phyloP scores from a whole-genome alignment of 1,140 invertebrate genomes.

The Orussus abietinus region DNA sequence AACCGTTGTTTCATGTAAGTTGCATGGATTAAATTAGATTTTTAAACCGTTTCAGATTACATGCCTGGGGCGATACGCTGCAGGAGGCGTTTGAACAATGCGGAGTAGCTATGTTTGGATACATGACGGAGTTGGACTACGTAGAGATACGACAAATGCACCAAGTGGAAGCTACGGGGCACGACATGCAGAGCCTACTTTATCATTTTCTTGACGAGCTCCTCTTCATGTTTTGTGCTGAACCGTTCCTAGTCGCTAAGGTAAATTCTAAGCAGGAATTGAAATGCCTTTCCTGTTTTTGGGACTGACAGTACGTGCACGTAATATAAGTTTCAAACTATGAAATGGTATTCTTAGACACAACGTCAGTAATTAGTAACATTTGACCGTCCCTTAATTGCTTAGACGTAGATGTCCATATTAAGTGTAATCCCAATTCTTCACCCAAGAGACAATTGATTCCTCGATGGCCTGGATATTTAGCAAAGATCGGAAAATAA shows the following conservation, averaged over 20 bases:
- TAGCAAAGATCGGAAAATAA: no score
- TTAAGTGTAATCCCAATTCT: no score
- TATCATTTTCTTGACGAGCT: constrained; percentile 95
- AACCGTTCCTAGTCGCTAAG: constrained; percentile 75
- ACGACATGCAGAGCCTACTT: constrained; percentile 85
- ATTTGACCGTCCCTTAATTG: no score
- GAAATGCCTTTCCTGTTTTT: no score
- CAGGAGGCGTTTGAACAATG: constrained; percentile 94
- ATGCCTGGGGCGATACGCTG: constrained; percentile 86
- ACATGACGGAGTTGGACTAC: constrained; percentile 90
- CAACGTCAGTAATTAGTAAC: no score
- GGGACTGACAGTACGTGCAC: no score
- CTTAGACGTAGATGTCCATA: no score
- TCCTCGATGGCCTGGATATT: no score
- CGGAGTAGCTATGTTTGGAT: constrained; percentile 93
- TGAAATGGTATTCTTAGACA: no score
- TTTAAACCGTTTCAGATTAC: constrained; percentile 64
- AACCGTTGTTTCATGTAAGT: constrained; percentile 3
- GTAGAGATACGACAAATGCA: constrained; percentile 78
- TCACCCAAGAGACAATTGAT: no score
- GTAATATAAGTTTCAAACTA: no score
- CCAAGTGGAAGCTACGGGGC: constrained; percentile 78
- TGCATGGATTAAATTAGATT: no score
- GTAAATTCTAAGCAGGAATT: constrained; percentile 51
- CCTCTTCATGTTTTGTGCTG: constrained; percentile 87